Conservation (phyloP, 2,113 vertebrate genomes). For the Aphelocoma coerulescens region DNA sequence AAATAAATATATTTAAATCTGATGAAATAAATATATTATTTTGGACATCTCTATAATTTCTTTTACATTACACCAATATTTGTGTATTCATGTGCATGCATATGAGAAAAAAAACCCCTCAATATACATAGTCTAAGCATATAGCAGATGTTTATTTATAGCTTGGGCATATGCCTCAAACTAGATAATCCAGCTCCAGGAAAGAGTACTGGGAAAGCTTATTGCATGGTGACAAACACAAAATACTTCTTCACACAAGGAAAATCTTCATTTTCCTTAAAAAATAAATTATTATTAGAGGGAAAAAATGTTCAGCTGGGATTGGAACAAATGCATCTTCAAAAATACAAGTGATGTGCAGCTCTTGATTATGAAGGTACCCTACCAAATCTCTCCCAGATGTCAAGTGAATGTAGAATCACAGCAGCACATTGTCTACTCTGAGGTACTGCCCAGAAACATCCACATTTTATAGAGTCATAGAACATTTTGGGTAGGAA, state of each 20-base stretch:
- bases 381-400: background rate
- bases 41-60: background rate
- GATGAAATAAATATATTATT: background rate
- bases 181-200: background rate
- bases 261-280: background rate
- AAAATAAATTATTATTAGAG: background rate
- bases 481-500: background rate
- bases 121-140: background rate
- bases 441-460: background rate
- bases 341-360: background rate
- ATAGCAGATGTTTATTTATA: background rate
- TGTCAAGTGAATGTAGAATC: background rate
- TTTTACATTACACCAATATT: background rate
- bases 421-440: background rate
- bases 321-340: background rate
- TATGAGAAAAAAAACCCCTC: background rate
- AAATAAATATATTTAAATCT: background rate
- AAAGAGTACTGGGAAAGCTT: background rate
- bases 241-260: background rate
- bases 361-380: background rate
- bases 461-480: background rate
- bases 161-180: background rate
- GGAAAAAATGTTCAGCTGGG: background rate
- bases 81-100: background rate
- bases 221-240: background rate